These are phyloP conservation scores for Margarornis squamiger DNA, from an alignment of 2,797 vertebrate species.

Conservation along the genomic window DNA sequence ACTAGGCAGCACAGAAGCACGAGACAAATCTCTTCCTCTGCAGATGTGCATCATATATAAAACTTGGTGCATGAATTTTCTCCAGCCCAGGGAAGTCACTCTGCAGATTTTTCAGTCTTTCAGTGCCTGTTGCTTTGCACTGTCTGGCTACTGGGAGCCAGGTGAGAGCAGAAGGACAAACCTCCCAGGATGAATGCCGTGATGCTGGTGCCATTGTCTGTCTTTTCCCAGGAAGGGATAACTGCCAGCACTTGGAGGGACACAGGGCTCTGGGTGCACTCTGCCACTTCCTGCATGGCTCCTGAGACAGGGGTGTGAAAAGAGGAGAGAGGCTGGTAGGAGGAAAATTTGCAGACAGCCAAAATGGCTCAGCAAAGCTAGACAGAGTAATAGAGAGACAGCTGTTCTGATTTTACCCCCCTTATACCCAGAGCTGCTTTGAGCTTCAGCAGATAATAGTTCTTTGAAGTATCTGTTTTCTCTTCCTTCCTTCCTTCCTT, in stretches of 20 bases:
- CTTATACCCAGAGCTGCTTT: neutral
- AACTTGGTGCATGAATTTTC: neutral
- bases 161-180: neutral
- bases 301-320: neutral
- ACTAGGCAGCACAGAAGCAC: neutral
- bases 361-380: neutral
- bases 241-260: neutral
- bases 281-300: neutral
- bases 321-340: neutral
- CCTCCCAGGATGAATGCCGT: neutral
- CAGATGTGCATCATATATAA: neutral
- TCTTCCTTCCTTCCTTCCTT: neutral
- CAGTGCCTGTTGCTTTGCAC: neutral
- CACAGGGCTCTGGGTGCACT: rapidly evolving
- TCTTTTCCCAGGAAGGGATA: neutral
- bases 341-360: neutral
- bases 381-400: neutral
- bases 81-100: neutral
- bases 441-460: neutral
- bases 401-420: neutral
- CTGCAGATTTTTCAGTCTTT: neutral
- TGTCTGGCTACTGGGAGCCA: neutral
- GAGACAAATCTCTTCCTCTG: neutral
- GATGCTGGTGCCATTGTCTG: rapidly evolving
- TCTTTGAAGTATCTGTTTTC: neutral